Conservation (phyloP, 2,113 vertebrate genomes). For the Setophaga petechia region DNA sequence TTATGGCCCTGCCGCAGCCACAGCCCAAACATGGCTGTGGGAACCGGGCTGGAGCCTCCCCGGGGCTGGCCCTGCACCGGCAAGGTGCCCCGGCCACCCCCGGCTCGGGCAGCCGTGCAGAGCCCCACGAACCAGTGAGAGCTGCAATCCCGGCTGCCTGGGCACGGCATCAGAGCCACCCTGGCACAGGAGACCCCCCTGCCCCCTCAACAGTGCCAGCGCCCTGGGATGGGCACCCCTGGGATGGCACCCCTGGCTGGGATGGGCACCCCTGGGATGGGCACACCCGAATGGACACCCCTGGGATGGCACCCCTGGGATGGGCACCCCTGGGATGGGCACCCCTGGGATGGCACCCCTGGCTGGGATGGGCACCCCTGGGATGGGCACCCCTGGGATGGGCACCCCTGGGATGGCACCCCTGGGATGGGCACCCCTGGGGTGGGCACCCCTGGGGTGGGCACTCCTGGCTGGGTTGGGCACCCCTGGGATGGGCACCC, state of each 20-base stretch:
- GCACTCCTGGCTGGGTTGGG: not conserved
- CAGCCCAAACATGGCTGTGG: constrained; percentile 34
- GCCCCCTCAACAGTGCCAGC: not conserved
- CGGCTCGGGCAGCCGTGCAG: rapidly evolving
- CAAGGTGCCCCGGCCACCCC: not conserved
- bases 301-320: no score
- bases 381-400: not conserved
- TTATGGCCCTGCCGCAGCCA: constrained; percentile 44
- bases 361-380: not conserved
- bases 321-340: not conserved
- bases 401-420: no score
- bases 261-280: not conserved
- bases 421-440: not conserved
- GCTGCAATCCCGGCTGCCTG: not conserved
- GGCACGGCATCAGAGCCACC: not conserved
- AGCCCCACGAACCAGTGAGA: not conserved
- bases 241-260: no score
- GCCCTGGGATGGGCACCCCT: not conserved
- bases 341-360: no score
- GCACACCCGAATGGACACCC: not conserved
- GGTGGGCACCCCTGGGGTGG: not conserved
- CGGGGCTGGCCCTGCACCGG: not conserved
- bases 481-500: not conserved
- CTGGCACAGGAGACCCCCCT: not conserved
- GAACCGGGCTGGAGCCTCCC: not conserved